Conservation (phyloP, 2,797 vertebrate genomes). For the Glyptemys insculpta region DNA sequence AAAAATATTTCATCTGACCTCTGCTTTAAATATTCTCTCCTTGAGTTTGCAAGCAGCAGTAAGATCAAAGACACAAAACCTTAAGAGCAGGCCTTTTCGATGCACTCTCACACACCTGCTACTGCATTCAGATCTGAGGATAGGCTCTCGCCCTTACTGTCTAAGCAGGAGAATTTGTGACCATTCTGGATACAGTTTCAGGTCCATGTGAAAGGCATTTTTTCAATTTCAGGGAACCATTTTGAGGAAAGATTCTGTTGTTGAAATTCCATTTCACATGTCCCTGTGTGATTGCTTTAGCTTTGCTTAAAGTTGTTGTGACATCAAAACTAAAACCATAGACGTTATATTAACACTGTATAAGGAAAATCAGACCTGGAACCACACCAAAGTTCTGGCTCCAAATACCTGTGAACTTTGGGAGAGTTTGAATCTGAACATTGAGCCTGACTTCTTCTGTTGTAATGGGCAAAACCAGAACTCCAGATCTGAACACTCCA, state of each 20-base stretch:
- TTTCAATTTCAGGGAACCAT: constrained; percentile 72
- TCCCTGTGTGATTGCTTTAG: constrained; percentile 58
- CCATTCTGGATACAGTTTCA: constrained; percentile 61
- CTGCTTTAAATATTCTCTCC: not conserved
- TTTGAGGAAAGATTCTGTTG: constrained; percentile 63
- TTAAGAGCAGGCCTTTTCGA: constrained; percentile 32
- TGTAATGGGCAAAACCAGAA: constrained; percentile 5
- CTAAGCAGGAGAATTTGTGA: constrained; percentile 57
- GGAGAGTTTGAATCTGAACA: not conserved
- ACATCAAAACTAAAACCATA: constrained; percentile 1
- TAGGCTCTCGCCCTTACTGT: constrained; percentile 59
- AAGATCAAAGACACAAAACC: constrained; percentile 44
- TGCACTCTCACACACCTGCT: constrained; percentile 14
- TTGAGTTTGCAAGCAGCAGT: constrained; percentile 42
- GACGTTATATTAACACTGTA: not conserved
- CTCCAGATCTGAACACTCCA: not conserved
- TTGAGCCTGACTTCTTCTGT: not conserved
- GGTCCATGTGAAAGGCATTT: constrained; percentile 71
- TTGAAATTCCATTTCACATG: constrained; percentile 72
- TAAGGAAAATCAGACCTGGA: not conserved
- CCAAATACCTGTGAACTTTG: not conserved
- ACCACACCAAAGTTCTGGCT: not conserved
- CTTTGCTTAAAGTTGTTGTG: constrained; percentile 56
- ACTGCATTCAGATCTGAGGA: constrained; percentile 55
- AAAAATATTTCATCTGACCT: constrained; percentile 13